Evolutionary conservation across 2,888 invertebrate genomes (phyloP).

Genomic region (Nymphalis polychloros): DNA sequence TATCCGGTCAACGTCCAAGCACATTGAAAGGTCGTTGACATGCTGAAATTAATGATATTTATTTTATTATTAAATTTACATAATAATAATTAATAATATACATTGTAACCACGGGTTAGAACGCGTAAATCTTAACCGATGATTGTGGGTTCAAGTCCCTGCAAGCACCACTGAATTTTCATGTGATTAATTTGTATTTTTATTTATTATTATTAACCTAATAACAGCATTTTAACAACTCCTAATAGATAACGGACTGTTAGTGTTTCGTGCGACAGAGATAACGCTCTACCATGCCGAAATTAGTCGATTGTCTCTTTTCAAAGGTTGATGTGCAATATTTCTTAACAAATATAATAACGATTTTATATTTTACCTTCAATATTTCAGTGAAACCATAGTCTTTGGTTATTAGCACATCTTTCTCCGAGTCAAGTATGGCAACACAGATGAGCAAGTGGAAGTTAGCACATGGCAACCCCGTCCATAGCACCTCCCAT

Average conservation of each 20-base stretch:
- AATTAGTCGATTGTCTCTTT: too few species aligned
- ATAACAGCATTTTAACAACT: too few species aligned
- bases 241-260: too few species aligned
- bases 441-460: conserved; percentile 96
- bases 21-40: conserved; percentile 95
- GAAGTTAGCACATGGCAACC: conserved; percentile 96
- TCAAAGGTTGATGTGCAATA: too few species aligned
- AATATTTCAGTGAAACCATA: conserved; percentile 98
- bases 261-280: too few species aligned
- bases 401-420: conserved; percentile 92
- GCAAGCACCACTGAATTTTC: too few species aligned
- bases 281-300: too few species aligned
- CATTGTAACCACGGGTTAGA: too few species aligned
- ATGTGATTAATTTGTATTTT: too few species aligned
- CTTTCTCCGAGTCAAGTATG: conserved; percentile 94
- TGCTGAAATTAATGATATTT: conserved; percentile 83
- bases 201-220: too few species aligned
- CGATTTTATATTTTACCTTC: conserved; percentile 82
- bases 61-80: neutral
- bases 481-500: conserved; percentile 99
- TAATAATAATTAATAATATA: neutral
- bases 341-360: neutral
- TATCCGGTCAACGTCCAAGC: conserved; percentile 90
- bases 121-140: neutral
- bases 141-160: neutral